Base-by-base conservation (phyloP, 2,888 invertebrate species). In the Sinohyriopsis cumingii region DNA sequence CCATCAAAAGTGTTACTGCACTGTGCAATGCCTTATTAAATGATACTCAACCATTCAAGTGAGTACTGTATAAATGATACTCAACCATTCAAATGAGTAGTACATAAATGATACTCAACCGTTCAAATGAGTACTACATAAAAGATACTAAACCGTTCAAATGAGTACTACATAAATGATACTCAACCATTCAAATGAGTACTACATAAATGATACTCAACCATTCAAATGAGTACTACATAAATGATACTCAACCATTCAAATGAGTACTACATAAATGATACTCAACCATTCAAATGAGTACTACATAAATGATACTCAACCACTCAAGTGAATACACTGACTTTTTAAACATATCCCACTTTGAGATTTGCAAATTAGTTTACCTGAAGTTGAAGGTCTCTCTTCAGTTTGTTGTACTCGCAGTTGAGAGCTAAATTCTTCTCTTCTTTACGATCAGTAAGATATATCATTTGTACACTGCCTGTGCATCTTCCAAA, bases 401-500 rank as follows among this genome's bases (percentile, higher is more conserved):
- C 69, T 63, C 76, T 82, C 60, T 77, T 61, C 5, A 78, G 71
- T 56, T 69, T 78, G 72, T 85, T 75, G 12, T 87, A 70, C 22
- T 85, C 82, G 2, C 80, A 79, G 7, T 80, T 69, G 1, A 86
- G 68, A 5, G 76, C 71, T 24, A 84, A 33, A 65, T 79, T 83
- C 65, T 82, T 80, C 56, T 71, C 72, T 61, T 80, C 72, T 15
- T 77, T 70, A 55, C 70, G 63, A 12, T 76, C 68, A 53, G 79
- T 83, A 56, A 77, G 63, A 76, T 86, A 87, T 22, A 71, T 67
- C 54, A 85, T 55, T 33, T 79, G 69, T 53, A 81, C 61, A 25
- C 80, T 85, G 20, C 75, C 76, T 22, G 79, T 80, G 6, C 72
- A 61, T 7, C 67, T 66, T 15, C 71, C 68, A n/a, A 69, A 70